Evolutionary conservation across 2,888 invertebrate genomes (phyloP), one percentile per base, ranked within the genome.

Genomic region (Pinctada fucata): DNA sequence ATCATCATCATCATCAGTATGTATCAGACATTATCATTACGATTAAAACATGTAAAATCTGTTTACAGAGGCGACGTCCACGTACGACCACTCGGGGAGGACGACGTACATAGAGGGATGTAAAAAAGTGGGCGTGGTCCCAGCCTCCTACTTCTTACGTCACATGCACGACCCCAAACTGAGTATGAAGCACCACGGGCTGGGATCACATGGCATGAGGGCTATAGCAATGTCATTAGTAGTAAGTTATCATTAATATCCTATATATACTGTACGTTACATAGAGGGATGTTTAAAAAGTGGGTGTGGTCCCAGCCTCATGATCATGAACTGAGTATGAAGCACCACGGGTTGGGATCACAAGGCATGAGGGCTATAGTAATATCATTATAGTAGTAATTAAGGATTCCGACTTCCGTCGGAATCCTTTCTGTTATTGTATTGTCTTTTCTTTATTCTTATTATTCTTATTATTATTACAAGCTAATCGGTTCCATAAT

Each of bases 121-220:
- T 84, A 88, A 88, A 75, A 84, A 86, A 68, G 80, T 88, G 49
- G 89, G 89, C 3, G 91, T 92, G 50, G 90, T 91, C 45, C 92
- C 92, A 1, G 91, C 89, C 4, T 91, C 92, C 0, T 92, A 91
- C 80, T 92, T 90, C 84, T 85, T 92, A 4, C 86, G 92, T 3
- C 91, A 92, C 83, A 90, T 92, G 89, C 85, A 89, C 63, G 91
- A 92, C 80, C 72, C 79, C 16, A 73, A 86, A 3, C 86, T 92
- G 31, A 87, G 88, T 72, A 89, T 92, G 89, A 90, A 88, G 75
- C 92, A 92, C 74, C 92, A 92, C 82, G 91, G 91, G 3, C 87
- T 92, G 4, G 91, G 91, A 5, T 82, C 90, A 1, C 79, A 85
- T 3, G 91, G 91, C 13, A 88, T 91, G 86, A 89, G 88, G 77